Evolutionary conservation across 2,888 invertebrate species (phyloP), one percentile per base, ranked within the genome.

Genomic region (Drosophila robusta): DNA sequence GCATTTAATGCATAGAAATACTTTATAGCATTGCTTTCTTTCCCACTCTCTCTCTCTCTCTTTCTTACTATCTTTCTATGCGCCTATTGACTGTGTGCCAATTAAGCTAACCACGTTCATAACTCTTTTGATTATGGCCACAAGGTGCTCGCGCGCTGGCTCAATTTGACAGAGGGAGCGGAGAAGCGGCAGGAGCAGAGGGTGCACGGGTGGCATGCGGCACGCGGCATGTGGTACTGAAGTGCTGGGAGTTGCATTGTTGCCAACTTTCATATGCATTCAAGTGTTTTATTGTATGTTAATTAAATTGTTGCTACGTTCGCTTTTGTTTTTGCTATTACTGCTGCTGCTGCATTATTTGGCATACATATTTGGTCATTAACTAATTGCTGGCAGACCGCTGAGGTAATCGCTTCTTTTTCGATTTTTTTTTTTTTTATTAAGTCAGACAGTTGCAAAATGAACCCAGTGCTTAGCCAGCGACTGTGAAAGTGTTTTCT

Each of bases 321-420:
- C 84, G 70, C 65, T 63, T 70, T 60, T 42, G 51, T 69, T 65
- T 61, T 63, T 62, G 34, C 47, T 22, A 34, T 41, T 38, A 12
- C 24, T n/a, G 46, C 14, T 24, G 22, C 34, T 41, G 47, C 61
- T 76, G 76, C 76, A 71, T 57, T 80, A 71, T 84, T 80, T 69
- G 81, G 81, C 81, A 82, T 87, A 87, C 74, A 82, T 88, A 88
- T 88, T 88, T 86, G 89, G 84, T 69, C 88, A 83, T 86, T 86
- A 86, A 83, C 87, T 83, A 88, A 83, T 88, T 86, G 77, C 78
- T 64, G 64, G 61, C 71, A 42, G 65, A 16, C 67, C 54, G 68
- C 63, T 84, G 87, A 86, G 84, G 89, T 75, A 88, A 84, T 86
- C 65, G 61, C 54, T 63, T 75, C 41, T 61, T 51, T 29, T 45